phyloP scores from a whole-genome alignment of 2,797 vertebrate species.

The Phylloscopus collybita region DNA sequence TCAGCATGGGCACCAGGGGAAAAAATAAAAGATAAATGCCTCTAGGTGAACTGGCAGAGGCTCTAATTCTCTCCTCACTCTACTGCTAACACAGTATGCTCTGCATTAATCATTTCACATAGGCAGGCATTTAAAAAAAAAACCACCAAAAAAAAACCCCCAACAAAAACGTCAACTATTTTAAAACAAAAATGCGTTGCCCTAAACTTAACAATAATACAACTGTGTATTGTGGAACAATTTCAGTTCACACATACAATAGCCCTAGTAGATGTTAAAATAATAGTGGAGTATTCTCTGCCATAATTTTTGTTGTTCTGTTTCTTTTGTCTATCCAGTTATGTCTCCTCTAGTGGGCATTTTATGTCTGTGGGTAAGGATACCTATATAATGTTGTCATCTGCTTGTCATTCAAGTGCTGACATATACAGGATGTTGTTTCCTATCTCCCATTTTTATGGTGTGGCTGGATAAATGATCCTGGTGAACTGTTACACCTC shows the following conservation, averaged over 20 bases:
- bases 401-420: slow-evolving; percentile 23
- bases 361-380: neutral
- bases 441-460: slow-evolving; percentile 14
- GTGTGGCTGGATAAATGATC: neutral
- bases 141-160: too few relatives aligned
- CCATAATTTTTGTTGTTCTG: slow-evolving; percentile 11
- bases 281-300: neutral
- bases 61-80: slow-evolving; percentile 70
- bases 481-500: neutral
- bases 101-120: slow-evolving; percentile 73
- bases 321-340: neutral
- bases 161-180: slow-evolving; percentile 58
- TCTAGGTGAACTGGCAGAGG: slow-evolving; percentile 68
- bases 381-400: neutral
- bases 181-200: slow-evolving; percentile 71
- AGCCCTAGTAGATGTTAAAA: neutral
- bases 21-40: slow-evolving; percentile 76
- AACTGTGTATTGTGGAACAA: slow-evolving; percentile 13
- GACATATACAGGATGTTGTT: neutral
- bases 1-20: slow-evolving; percentile 64
- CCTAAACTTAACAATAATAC: slow-evolving; percentile 51
- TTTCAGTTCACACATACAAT: neutral
- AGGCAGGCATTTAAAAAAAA: slow-evolving; percentile 63
- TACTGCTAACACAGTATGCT: slow-evolving; percentile 38
- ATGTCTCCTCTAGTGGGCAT: neutral